These are phyloP conservation scores for Pseudomyrmex cubaensis DNA, from an alignment of 1,140 invertebrate genomes.

Conservation along the genomic window DNA sequence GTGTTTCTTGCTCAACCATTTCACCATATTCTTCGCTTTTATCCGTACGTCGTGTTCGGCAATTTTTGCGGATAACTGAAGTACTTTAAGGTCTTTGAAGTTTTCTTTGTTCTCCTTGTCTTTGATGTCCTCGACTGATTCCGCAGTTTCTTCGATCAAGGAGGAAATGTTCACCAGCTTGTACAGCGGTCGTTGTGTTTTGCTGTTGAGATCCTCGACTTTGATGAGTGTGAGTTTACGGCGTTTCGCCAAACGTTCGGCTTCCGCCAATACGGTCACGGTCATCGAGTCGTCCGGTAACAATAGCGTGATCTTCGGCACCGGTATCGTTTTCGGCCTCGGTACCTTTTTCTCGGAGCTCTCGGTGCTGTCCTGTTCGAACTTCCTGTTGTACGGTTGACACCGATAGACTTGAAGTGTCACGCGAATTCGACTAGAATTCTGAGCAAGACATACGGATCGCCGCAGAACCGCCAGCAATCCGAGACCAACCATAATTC, in stretches of 20 bases:
- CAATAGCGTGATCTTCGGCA: slow-evolving; percentile 54
- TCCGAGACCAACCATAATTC: neutral
- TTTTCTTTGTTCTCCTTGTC: neutral
- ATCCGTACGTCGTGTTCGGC: slow-evolving; percentile 70
- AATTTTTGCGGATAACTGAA: slow-evolving; percentile 38
- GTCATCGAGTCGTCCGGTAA: slow-evolving; percentile 14
- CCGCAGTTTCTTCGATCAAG: neutral
- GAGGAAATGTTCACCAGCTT: neutral
- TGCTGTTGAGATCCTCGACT: neutral
- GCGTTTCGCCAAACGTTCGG: slow-evolving; percentile 49
- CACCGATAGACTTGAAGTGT: neutral
- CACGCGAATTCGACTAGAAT: neutral
- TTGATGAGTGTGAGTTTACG: slow-evolving; percentile 14
- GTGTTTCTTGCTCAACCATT: slow-evolving; percentile 87
- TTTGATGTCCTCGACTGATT: neutral
- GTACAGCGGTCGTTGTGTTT: slow-evolving; percentile 4
- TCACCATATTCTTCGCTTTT: slow-evolving; percentile 87
- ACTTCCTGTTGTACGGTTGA: neutral
- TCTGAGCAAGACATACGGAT: neutral
- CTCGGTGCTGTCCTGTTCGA: neutral
- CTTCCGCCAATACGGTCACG: slow-evolving; percentile 9
- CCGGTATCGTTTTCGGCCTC: neutral
- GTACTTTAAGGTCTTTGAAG: neutral
- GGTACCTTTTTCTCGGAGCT: neutral
- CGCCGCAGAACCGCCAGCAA: neutral